Evolutionary conservation across 2,888 invertebrate species (phyloP).

Genomic region (Steinernema hermaphroditum): DNA sequence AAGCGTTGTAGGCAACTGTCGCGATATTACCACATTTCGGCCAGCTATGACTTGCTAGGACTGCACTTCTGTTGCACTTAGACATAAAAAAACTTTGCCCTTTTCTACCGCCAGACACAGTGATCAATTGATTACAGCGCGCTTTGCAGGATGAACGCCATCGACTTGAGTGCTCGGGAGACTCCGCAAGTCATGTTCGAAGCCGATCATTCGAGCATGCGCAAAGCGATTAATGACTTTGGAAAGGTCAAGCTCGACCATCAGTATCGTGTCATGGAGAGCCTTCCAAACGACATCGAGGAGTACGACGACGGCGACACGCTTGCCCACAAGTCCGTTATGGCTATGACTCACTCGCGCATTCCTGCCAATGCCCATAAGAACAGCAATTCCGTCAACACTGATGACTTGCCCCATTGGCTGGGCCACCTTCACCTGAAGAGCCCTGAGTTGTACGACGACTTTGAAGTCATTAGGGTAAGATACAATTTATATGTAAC

Average conservation of each 20-base stretch:
- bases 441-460: conserved; percentile 16
- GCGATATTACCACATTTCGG: too few relatives aligned
- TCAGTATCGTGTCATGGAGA: conserved; percentile 38
- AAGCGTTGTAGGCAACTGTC: too few relatives aligned
- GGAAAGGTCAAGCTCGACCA: conserved; percentile 41
- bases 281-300: conserved; percentile 46
- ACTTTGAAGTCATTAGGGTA: conserved; percentile 23
- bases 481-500: neutral
- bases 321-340: conserved; percentile 43
- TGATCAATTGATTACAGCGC: neutral
- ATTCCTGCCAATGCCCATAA: neutral
- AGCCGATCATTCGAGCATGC: conserved; percentile 42
- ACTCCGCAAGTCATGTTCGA: conserved; percentile 46
- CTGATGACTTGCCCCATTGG: conserved; percentile 12
- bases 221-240: conserved; percentile 39
- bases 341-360: conserved; percentile 17
- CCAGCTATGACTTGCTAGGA: too few relatives aligned
- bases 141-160: conserved; percentile 40
- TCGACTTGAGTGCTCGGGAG: conserved; percentile 40
- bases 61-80: neutral
- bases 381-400: neutral
- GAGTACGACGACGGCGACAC: conserved; percentile 45
- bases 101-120: too few relatives aligned
- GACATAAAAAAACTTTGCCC: too few relatives aligned
- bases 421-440: conserved; percentile 19